Percentiles rank a stretch among this genome's conserved stretches.
Conservation (phyloP, 2,113 vertebrate genomes). For the Sphaerodactylus townsendi region DNA sequence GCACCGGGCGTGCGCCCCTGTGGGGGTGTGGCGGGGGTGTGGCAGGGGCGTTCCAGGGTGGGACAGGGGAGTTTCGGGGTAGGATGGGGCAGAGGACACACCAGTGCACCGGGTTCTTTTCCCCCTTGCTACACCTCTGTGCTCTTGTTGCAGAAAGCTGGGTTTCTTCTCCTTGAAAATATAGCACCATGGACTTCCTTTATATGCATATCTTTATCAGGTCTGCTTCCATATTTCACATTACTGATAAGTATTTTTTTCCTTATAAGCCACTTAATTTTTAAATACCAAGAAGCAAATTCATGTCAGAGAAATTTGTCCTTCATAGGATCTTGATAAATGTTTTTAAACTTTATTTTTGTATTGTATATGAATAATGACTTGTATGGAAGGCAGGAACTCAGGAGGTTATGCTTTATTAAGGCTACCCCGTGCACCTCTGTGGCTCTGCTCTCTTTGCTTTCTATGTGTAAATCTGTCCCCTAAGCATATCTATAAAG, state of each 20-base stretch:
- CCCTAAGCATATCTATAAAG: slow-evolving; percentile 22
- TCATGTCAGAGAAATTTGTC: slow-evolving; percentile 24
- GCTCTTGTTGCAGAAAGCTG: slow-evolving; percentile 40
- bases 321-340: slow-evolving; percentile 2
- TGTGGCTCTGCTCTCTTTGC: not conserved
- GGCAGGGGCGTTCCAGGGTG: too few relatives aligned
- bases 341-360: slow-evolving; percentile 35
- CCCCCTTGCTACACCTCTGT: too few relatives aligned
- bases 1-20: too few relatives aligned
- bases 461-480: not conserved
- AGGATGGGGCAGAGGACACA: too few relatives aligned
- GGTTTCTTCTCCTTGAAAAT: slow-evolving; percentile 4
- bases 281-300: slow-evolving; percentile 63
- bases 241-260: slow-evolving; percentile 46
- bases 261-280: slow-evolving; percentile 36
- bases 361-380: slow-evolving; percentile 22
- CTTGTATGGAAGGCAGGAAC: slow-evolving; percentile 2
- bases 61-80: too few relatives aligned
- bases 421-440: not conserved
- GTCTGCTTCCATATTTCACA: slow-evolving; percentile 25
- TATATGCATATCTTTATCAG: slow-evolving; percentile 12
- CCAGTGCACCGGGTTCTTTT: too few relatives aligned
- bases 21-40: too few relatives aligned
- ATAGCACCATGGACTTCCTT: slow-evolving; percentile 22
- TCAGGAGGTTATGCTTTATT: not conserved